Conservation (phyloP, 2,888 invertebrate species). For the Melanotus villosus region DNA sequence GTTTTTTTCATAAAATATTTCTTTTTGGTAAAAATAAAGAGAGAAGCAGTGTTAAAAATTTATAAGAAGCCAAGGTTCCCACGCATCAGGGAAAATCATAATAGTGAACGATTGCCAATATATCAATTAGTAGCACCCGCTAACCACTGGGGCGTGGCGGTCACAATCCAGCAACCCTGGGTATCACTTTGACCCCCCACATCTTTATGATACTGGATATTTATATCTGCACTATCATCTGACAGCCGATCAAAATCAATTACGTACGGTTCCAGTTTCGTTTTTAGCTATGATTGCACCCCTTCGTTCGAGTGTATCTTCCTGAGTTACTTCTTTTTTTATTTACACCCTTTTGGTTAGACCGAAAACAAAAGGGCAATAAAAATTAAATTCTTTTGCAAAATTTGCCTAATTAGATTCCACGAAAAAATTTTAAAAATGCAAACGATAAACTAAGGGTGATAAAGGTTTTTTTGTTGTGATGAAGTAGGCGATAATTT, state of each 20-base stretch:
- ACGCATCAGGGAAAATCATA: slow-evolving; percentile 35
- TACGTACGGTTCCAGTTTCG: slow-evolving; percentile 16
- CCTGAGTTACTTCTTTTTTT: too few species aligned
- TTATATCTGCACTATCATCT: slow-evolving; percentile 48
- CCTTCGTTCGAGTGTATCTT: neutral
- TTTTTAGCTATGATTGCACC: neutral
- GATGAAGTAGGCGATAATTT: neutral
- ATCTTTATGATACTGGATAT: slow-evolving; percentile 47
- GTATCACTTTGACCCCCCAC: slow-evolving; percentile 43
- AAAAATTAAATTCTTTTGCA: too few species aligned
- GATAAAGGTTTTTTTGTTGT: neutral
- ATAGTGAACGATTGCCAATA: slow-evolving; percentile 60
- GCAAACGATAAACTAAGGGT: too few species aligned
- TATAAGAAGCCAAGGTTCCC: too few species aligned
- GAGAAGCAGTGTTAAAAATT: too few species aligned
- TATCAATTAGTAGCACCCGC: slow-evolving; percentile 67
- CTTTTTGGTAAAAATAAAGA: too few species aligned
- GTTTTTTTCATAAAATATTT: too few species aligned
- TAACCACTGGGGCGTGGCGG: slow-evolving; percentile 56
- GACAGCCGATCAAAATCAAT: slow-evolving; percentile 49
- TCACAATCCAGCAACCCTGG: slow-evolving; percentile 46
- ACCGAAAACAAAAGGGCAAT: too few species aligned
- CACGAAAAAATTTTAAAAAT: too few species aligned
- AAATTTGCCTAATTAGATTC: too few species aligned
- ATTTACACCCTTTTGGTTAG: too few species aligned